Conservation (phyloP, 2,888 invertebrate genomes). For the Xylota sylvarum region DNA sequence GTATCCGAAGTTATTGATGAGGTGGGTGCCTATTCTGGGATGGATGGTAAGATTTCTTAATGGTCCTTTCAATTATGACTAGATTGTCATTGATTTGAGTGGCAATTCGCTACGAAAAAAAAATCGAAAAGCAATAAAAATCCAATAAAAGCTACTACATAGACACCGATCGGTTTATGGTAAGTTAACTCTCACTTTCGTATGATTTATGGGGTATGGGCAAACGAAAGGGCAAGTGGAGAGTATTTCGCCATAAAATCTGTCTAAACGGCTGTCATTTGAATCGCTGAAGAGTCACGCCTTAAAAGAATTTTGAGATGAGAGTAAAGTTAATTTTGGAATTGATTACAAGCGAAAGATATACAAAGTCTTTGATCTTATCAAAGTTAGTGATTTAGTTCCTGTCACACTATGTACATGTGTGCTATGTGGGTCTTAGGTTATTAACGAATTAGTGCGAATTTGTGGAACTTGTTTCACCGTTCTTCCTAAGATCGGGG, state of each 20-base stretch:
- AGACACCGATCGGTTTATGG: not conserved
- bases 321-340: no score
- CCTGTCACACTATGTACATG: no score
- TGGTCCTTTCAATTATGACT: not conserved
- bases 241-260: not conserved
- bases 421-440: no score
- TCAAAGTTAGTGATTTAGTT: no score
- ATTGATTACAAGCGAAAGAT: no score
- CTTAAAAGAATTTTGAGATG: no score
- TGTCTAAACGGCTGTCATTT: no score
- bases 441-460: no score
- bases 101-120: not conserved
- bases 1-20: not conserved
- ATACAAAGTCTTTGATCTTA: no score
- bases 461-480: no score
- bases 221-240: slow-evolving; percentile 24
- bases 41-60: not conserved
- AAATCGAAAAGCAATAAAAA: slow-evolving; percentile 2
- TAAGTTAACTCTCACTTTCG: slow-evolving; percentile 19
- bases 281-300: no score
- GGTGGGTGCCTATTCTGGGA: not conserved
- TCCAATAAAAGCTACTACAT: slow-evolving; percentile 13
- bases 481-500: no score
- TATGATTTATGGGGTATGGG: slow-evolving; percentile 6
- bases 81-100: not conserved